These are phyloP conservation scores for Micoletzkya japonica DNA, from an alignment of 2,888 invertebrate species.

Conservation along the genomic window DNA sequence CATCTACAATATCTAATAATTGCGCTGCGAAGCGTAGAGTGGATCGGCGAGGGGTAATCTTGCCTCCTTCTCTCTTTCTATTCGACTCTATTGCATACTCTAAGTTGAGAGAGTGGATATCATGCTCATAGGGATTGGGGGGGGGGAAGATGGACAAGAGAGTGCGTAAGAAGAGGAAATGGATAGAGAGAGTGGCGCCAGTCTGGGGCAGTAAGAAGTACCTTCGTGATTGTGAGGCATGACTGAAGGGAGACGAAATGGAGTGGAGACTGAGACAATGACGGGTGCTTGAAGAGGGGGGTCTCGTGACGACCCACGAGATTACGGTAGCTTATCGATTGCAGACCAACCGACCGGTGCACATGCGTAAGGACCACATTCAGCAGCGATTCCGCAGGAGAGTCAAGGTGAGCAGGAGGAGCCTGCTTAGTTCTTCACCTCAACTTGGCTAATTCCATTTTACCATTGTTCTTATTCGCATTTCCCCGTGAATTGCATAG, in stretches of 20 bases:
- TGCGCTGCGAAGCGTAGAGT: too few species aligned
- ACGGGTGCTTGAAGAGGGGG: not conserved
- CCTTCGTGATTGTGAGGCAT: too few species aligned
- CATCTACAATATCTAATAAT: not conserved
- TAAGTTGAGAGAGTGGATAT: too few species aligned
- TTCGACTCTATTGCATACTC: too few species aligned
- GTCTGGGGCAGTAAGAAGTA: not conserved
- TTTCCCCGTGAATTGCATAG: not conserved
- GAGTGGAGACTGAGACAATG: not conserved
- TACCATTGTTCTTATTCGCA: too few species aligned
- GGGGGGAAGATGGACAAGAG: not conserved
- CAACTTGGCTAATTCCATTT: too few species aligned
- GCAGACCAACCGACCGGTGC: constrained; percentile 62
- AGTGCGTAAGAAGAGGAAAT: not conserved
- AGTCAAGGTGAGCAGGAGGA: constrained; percentile 35
- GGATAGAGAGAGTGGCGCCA: constrained; percentile 10
- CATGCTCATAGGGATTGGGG: not conserved
- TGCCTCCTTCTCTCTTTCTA: too few species aligned
- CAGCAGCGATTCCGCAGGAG: constrained; percentile 61
- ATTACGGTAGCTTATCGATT: constrained; percentile 29
- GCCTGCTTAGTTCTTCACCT: not conserved
- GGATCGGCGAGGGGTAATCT: too few species aligned
- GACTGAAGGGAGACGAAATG: not conserved
- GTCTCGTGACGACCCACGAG: not conserved
- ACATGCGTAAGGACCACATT: constrained; percentile 63